Evolutionary conservation across 1,140 invertebrate genomes (phyloP), one percentile per base, ranked within the genome.

Genomic region (Macrobrachium rosenbergii): DNA sequence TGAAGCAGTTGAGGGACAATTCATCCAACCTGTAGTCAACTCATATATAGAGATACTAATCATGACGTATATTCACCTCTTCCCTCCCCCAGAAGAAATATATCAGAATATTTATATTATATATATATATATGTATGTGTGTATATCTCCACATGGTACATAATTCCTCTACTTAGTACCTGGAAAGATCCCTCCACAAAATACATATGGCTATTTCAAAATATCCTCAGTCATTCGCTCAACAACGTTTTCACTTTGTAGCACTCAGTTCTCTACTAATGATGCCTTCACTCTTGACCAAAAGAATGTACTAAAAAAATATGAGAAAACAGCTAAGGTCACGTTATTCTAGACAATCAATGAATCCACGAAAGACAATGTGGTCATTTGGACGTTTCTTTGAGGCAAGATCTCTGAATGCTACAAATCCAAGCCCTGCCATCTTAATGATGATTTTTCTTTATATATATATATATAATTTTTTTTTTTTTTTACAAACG

Each of bases 1-100:
- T 83, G 82, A 83, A 83, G 82, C 82, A 83, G 82, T 83, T 83
- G 82, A 76, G 82, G 82, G 72, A 76, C 69, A 58, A 59, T 73
- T 73, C 43, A 67, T 72, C 82, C 73, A 75, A 83, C 82, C 43
- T 43, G 21, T 28, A 76, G 23, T 28, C n/a, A 14, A 28, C n/a
- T 17, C 16, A 72, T 28, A 59, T 45, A 75, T 59, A 75, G 52
- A 45, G 43, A 83, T 43, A 83, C 23, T 64, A 43, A 23, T 23
- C 69, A 72, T 52, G 52, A 52, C 52, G 52, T 52, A 52, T 52
- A 52, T 52, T 52, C 52, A 52, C 12, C 52, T 52, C 6, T 52
- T 52, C 52, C 52, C 52, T 52, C 10, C 69, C 69, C 69, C 69
- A 72, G 16, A 72, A 72, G 37, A 10, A 52, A 52, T 52, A 52